Conservation (phyloP, 1,140 invertebrate species). For the Caenorhabditis remanei region DNA sequence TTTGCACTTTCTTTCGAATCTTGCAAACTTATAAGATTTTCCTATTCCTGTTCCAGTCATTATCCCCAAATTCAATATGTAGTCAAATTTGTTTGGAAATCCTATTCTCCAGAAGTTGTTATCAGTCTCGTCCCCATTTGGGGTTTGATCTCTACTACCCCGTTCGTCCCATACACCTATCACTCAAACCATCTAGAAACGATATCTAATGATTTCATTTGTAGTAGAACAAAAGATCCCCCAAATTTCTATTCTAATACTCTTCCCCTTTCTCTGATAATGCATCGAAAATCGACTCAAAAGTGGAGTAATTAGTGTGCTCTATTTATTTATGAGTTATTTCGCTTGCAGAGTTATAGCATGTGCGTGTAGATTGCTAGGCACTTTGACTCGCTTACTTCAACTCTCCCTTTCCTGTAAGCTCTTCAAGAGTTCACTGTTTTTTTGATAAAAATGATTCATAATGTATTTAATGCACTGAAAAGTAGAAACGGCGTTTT, state of each 20-base stretch:
- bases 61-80: not conserved
- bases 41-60: no score
- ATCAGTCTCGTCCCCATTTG: conserved; percentile 37
- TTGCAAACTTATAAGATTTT: no score
- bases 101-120: not conserved
- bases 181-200: conserved; percentile 12
- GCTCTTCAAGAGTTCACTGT: not conserved
- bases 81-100: not conserved
- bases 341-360: not conserved
- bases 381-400: conserved; percentile 41
- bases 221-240: conserved; percentile 43
- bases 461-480: not conserved
- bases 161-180: not conserved
- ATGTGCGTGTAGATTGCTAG: conserved; percentile 48
- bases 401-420: not conserved
- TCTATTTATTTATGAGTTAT: not conserved
- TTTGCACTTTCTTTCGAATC: not conserved
- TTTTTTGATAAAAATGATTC: not conserved
- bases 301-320: not conserved
- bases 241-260: not conserved
- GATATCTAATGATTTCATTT: not conserved
- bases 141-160: conserved; percentile 48
- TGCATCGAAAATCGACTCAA: not conserved
- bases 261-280: not conserved
- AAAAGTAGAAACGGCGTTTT: not conserved